Evolutionary conservation across 1,140 invertebrate genomes (phyloP).

Genomic region (Paraescarpia echinospica): DNA sequence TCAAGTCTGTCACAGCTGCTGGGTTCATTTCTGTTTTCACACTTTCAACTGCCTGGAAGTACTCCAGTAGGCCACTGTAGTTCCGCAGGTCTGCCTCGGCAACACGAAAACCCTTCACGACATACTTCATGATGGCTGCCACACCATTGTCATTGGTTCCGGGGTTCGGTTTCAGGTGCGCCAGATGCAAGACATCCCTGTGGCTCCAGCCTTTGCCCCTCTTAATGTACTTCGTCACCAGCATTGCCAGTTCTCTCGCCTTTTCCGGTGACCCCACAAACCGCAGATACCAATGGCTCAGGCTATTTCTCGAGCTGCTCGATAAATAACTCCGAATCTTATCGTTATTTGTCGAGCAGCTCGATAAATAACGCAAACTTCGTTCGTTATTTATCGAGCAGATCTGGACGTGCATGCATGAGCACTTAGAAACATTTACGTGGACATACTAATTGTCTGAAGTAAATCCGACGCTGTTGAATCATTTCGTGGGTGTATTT

Average conservation of each 20-base stretch:
- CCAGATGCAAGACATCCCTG: conserved; percentile 67
- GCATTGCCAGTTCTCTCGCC: conserved; percentile 64
- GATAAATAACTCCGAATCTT: no score
- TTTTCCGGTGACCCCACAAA: conserved; percentile 43
- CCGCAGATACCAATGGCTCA: conserved; percentile 66
- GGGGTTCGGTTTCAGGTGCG: conserved; percentile 60
- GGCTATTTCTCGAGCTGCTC: no score
- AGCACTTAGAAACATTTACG: no score
- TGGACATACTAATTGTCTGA: no score
- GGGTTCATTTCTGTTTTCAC: conserved; percentile 50
- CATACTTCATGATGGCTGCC: conserved; percentile 59
- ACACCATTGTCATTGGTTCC: conserved; percentile 32
- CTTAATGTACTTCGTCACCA: conserved; percentile 65
- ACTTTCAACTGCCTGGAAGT: conserved; percentile 64
- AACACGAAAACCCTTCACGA: conserved; percentile 52
- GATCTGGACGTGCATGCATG: no score
- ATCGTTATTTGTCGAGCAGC: no score
- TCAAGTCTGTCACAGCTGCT: conserved; percentile 43
- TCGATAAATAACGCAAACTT: no score
- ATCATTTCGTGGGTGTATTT: no score
- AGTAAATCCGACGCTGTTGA: no score
- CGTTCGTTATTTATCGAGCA: no score
- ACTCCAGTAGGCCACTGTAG: conserved; percentile 61
- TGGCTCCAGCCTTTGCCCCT: conserved; percentile 68
- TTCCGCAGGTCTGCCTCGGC: conserved; percentile 42